Conservation (phyloP, 37 sponge, comb jelly and placozoan genomes). For the Amphimedon queenslandica region DNA sequence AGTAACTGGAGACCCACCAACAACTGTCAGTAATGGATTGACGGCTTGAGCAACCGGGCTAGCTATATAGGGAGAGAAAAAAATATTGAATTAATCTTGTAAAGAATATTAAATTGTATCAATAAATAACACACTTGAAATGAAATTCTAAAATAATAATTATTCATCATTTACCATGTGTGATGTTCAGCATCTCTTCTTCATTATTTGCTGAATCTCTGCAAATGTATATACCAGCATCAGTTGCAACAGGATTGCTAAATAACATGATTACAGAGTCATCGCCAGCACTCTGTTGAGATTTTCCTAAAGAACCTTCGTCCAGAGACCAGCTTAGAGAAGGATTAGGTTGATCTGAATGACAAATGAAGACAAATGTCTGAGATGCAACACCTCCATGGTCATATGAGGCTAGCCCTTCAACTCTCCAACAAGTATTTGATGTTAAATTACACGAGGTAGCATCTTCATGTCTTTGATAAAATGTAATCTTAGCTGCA, state of each 20-base stretch:
- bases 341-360: slow-evolving; percentile 11
- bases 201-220: neutral
- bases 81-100: too few species aligned
- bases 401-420: slow-evolving; percentile 23
- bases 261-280: slow-evolving; percentile 3
- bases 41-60: neutral
- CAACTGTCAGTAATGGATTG: neutral
- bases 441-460: too few species aligned
- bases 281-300: neutral
- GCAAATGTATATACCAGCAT: slow-evolving; percentile 16
- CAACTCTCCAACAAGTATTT: slow-evolving; percentile 6
- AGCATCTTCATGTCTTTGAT: too few species aligned
- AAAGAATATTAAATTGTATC: too few species aligned
- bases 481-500: too few species aligned
- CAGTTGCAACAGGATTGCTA: neutral
- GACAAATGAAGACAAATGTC: slow-evolving; percentile 18
- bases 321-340: slow-evolving; percentile 19
- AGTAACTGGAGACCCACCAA: neutral
- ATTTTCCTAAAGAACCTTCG: neutral
- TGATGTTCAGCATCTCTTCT: neutral
- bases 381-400: slow-evolving; percentile 2
- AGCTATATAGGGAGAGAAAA: too few species aligned
- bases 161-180: neutral
- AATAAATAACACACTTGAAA: neutral
- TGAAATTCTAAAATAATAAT: neutral